These are phyloP conservation scores for Cygnus atratus DNA, from an alignment of 2,113 vertebrate genomes.

Conservation along the genomic window DNA sequence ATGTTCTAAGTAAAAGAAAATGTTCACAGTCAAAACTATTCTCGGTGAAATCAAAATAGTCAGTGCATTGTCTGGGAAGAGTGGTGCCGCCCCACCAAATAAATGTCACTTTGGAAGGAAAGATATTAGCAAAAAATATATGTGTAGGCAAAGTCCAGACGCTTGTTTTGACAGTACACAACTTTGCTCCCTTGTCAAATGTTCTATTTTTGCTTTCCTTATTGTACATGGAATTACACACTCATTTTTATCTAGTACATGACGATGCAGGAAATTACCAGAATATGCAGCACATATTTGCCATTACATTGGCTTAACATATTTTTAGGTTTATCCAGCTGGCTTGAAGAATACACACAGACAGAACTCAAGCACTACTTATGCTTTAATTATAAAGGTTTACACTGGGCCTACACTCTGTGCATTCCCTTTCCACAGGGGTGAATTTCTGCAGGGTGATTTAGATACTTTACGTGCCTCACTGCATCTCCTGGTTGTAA, in stretches of 20 bases:
- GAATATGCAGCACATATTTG: not conserved
- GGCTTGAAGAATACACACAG: not conserved
- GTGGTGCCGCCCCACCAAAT: conserved; percentile 8
- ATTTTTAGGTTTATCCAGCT: conserved; percentile 18
- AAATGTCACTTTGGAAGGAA: conserved; percentile 38
- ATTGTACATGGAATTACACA: not conserved
- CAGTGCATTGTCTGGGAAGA: conserved; percentile 21
- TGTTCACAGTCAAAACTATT: conserved; percentile 1
- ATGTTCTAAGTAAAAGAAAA: conserved; percentile 11
- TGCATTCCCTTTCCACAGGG: not conserved
- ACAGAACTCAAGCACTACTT: conserved; percentile 4
- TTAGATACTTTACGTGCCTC: not conserved
- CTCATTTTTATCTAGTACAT: not conserved
- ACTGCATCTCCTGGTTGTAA: not conserved
- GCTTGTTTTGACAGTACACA: not conserved
- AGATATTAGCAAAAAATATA: conserved; percentile 28
- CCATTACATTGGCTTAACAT: conserved; percentile 2
- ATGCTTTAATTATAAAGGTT: conserved; percentile 41
- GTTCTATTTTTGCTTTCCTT: not conserved
- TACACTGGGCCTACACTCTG: not conserved
- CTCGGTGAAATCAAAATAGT: conserved; percentile 35
- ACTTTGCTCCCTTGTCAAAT: conserved; percentile 21
- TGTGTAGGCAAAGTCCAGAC: conserved; percentile 26
- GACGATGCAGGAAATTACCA: not conserved
- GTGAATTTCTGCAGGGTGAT: conserved; percentile 4